phyloP scores from a whole-genome alignment of 2,797 vertebrate species.

The Enteromius fasciolatus region DNA sequence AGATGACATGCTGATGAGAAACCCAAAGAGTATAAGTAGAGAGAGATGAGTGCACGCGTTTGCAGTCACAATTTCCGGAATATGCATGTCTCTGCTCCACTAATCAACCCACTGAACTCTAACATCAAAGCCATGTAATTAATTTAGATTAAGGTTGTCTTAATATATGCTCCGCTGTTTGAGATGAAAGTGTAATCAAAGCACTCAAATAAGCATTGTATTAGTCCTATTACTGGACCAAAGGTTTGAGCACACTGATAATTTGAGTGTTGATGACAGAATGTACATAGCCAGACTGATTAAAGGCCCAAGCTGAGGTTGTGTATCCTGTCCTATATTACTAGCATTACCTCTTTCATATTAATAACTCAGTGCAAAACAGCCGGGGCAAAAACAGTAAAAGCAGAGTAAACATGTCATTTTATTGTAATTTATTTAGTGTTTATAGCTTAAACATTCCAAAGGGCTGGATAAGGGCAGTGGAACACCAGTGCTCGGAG shows the following conservation, averaged over 20 bases:
- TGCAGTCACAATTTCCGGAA: not conserved
- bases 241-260: constrained; percentile 9
- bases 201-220: constrained; percentile 24
- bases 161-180: constrained; percentile 29
- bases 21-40: not conserved
- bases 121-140: constrained; percentile 46
- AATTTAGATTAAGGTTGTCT: constrained; percentile 39
- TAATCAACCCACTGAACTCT: constrained; percentile 40
- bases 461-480: constrained; percentile 15
- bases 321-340: not conserved
- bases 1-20: not conserved
- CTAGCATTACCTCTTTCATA: not conserved
- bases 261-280: constrained; percentile 34
- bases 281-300: constrained; percentile 17
- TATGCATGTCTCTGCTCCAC: constrained; percentile 4
- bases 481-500: not conserved
- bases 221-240: constrained; percentile 28
- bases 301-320: constrained; percentile 14
- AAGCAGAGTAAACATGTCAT: constrained; percentile 39
- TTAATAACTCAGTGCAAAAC: constrained; percentile 10
- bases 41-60: constrained; percentile 9
- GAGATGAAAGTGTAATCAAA: constrained; percentile 44
- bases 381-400: constrained; percentile 2
- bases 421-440: constrained; percentile 27
- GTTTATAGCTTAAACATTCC: constrained; percentile 14